phyloP scores from a whole-genome alignment of 2,888 invertebrate species.

The Cephus pulcher region DNA sequence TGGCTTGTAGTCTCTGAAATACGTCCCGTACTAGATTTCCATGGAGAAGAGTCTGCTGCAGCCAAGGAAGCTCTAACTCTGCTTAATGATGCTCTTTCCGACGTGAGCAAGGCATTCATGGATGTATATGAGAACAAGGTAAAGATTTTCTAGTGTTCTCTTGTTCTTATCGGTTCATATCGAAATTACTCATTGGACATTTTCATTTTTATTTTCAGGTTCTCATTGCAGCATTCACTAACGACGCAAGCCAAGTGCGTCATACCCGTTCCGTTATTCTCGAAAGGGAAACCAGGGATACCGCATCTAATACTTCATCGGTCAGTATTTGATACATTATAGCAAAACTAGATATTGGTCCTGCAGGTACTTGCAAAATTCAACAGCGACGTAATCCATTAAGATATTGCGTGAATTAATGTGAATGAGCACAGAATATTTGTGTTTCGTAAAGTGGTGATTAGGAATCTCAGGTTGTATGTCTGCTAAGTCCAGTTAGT shows the following conservation, averaged over 20 bases:
- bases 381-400: background rate
- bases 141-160: background rate
- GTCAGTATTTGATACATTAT: slow-evolving; percentile 33
- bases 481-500: background rate
- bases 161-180: background rate
- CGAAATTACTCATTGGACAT: background rate
- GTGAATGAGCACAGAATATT: background rate
- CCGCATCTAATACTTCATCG: slow-evolving; percentile 19
- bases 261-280: slow-evolving; percentile 43
- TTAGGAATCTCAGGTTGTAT: background rate
- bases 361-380: background rate
- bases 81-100: slow-evolving; percentile 68
- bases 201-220: slow-evolving; percentile 57
- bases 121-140: slow-evolving; percentile 63
- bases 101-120: slow-evolving; percentile 57
- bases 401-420: background rate
- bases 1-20: slow-evolving; percentile 76
- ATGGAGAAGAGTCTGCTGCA: slow-evolving; percentile 75
- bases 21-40: slow-evolving; percentile 73
- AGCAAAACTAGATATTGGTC: slow-evolving; percentile 9
- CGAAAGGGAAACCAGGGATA: slow-evolving; percentile 40
- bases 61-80: slow-evolving; percentile 75
- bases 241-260: slow-evolving; percentile 72
- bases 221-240: slow-evolving; percentile 74
- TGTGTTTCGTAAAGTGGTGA: background rate